phyloP scores from a whole-genome alignment of 2,113 vertebrate species.

The Neodon shergylaensis region DNA sequence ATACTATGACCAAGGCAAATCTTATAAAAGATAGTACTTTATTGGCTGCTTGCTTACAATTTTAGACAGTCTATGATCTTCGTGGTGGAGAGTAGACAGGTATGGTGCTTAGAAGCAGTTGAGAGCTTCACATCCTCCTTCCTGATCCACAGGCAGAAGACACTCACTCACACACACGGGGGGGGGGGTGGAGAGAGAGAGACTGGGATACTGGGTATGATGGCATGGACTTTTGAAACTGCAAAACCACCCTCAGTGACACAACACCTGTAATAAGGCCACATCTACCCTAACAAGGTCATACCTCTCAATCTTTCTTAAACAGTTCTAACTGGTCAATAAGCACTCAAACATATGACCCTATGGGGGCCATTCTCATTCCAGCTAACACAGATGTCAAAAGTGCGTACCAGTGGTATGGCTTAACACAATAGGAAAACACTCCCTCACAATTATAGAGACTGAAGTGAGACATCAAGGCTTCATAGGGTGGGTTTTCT shows the following conservation, averaged over 20 bases:
- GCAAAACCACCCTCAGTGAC: too few relatives aligned
- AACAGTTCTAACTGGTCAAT: not conserved
- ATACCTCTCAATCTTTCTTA: not conserved
- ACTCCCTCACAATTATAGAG: not conserved
- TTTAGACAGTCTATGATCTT: not conserved
- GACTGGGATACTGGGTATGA: not conserved
- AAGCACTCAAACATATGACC: not conserved
- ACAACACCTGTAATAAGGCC: not conserved
- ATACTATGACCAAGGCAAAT: not conserved
- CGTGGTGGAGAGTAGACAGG: not conserved
- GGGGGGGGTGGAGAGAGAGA: not conserved
- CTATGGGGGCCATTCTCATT: not conserved
- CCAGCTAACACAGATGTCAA: too few relatives aligned
- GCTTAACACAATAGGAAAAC: not conserved
- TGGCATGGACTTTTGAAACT: not conserved
- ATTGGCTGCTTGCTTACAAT: not conserved
- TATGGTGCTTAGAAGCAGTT: not conserved
- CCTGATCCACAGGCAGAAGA: not conserved
- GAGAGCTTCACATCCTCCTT: not conserved
- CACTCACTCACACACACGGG: too few relatives aligned
- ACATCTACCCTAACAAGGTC: not conserved
- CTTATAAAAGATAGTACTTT: not conserved
- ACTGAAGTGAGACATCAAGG: not conserved
- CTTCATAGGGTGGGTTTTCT: not conserved
- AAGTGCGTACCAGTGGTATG: fast-evolving